Evolutionary conservation across 2,797 vertebrate genomes (phyloP).

Genomic region (Tinamus major): DNA sequence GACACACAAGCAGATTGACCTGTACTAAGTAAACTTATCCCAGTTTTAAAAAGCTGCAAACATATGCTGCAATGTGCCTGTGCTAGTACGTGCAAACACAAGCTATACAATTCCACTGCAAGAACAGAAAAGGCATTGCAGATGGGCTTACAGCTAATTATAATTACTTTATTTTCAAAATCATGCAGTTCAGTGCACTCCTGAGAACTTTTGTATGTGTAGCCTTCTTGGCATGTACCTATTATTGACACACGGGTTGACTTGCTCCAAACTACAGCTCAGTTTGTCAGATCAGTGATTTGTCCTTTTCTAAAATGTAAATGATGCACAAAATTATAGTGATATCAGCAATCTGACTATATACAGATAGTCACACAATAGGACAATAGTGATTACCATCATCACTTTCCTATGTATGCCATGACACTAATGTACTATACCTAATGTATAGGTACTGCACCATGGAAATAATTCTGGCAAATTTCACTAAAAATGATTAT

Average conservation of each 20-base stretch:
- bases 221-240: background rate
- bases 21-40: slow-evolving; percentile 8
- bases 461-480: background rate
- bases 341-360: background rate
- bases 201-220: background rate
- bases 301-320: background rate
- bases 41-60: slow-evolving; percentile 16
- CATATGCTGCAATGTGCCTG: background rate
- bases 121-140: background rate
- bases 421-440: background rate
- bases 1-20: background rate
- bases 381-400: background rate
- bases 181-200: background rate
- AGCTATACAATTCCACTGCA: background rate
- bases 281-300: background rate
- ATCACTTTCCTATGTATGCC: background rate
- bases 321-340: background rate
- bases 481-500: background rate
- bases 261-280: background rate
- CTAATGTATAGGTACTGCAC: background rate
- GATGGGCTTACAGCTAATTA: background rate
- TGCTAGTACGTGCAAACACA: background rate
- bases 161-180: background rate
- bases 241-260: background rate
- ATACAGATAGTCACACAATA: background rate